Percentiles rank a stretch among this genome's conserved stretches.
Conservation (phyloP, 2,113 vertebrate genomes). For the Daubentonia madagascariensis region DNA sequence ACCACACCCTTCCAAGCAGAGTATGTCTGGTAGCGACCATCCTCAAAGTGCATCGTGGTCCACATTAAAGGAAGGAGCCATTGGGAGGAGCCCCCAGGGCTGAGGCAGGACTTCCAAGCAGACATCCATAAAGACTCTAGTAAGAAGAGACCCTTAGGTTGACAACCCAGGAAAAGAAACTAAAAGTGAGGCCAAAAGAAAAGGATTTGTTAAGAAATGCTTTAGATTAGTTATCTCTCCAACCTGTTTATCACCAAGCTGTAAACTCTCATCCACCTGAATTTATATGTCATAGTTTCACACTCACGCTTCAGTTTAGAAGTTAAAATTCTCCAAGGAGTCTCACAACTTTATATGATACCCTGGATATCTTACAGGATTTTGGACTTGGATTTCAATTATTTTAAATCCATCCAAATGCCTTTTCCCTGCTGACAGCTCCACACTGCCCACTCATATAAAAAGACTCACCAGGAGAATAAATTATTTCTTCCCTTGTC, state of each 20-base stretch:
- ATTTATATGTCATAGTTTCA: background rate
- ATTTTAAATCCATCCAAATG: constrained; percentile 22
- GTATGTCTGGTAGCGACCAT: background rate
- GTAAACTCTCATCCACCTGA: background rate
- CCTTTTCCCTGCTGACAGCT: constrained; percentile 52
- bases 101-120: background rate
- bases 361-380: background rate
- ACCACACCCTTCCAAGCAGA: background rate
- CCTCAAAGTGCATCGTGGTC: background rate
- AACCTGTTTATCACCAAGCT: background rate
- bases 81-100: background rate
- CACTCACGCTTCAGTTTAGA: background rate
- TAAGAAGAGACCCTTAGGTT: background rate
- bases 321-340: background rate
- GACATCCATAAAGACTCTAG: background rate
- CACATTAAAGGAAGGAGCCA: background rate
- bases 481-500: constrained; percentile 66
- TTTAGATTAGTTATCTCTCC: background rate
- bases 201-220: background rate
- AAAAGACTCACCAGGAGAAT: constrained; percentile 54
- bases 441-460: background rate
- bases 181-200: background rate
- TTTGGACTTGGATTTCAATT: constrained; percentile 9
- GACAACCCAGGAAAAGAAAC: background rate
- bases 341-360: background rate